Percentiles rank a stretch among this genome's conserved stretches.
Evolutionary conservation across 2,888 invertebrate genomes (phyloP).

Genomic region (Sphaerophoria taeniata): DNA sequence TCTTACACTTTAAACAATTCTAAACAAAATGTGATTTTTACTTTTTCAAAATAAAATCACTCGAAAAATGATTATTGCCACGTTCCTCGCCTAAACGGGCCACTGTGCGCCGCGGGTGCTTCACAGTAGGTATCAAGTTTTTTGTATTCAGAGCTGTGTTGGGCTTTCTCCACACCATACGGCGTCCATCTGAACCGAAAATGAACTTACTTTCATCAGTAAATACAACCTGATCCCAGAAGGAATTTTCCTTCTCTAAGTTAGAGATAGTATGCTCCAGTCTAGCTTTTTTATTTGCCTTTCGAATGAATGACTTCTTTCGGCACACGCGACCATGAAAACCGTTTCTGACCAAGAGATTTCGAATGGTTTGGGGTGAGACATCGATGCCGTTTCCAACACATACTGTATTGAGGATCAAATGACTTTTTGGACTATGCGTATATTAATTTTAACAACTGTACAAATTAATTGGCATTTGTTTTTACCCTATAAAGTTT

Average conservation of each 20-base stretch:
- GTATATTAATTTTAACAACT: no score
- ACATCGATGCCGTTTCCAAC: not conserved
- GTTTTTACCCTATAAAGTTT: no score
- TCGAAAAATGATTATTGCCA: no score
- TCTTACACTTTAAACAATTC: no score
- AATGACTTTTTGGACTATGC: no score
- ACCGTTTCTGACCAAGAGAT: not conserved
- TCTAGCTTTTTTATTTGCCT: constrained; percentile 11
- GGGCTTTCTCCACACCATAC: constrained; percentile 14
- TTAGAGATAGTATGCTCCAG: constrained; percentile 6
- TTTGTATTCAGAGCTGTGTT: not conserved
- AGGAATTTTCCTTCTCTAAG: not conserved
- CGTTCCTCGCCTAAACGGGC: no score
- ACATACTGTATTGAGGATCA: no score
- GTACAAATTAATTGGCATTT: no score
- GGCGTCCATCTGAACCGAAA: not conserved
- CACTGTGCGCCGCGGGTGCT: no score
- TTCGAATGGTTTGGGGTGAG: not conserved
- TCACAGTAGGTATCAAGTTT: not conserved
- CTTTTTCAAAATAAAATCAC: no score
- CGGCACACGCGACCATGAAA: constrained; percentile 6
- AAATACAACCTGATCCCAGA: constrained; percentile 1
- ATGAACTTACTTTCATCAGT: not conserved
- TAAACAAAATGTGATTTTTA: no score
- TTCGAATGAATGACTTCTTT: constrained; percentile 7